Base-by-base conservation (phyloP, 1,140 invertebrate genomes). In the Drosophila insularis region DNA sequence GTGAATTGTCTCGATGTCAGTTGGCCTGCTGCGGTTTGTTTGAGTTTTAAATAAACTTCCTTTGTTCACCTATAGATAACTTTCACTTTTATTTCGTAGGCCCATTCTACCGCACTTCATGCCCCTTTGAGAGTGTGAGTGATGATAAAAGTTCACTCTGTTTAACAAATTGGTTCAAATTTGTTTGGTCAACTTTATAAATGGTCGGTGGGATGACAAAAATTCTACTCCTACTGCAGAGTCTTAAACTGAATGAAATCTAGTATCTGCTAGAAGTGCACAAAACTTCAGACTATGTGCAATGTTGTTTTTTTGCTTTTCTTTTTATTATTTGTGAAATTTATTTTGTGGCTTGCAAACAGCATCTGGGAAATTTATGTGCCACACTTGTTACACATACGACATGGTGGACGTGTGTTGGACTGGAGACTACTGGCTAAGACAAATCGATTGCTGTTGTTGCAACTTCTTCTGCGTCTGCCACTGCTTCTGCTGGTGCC, bases 361-460 rank as follows among this genome's bases (percentile, higher is more conserved):
- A 50, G 43, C 43, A 50, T 50, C 43, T 50, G 43, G 43, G 59
- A 39, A 69, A 85, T 85, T 86, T 85, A 86, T 85, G 81, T 78
- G 81, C 78, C 59, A 68, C 81, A 78, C 71, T 82, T 82, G 81
- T 81, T 86, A 81, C 81, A 81, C 78, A 86, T 78, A 82, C 80
- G 78, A 86, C 81, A 84, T 71, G 78, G 56, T 65, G 81, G 70
- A 81, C 74, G 78, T 68, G 70, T 58, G 60, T 68, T 63, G 50
- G 31, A 58, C 55, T 35, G 53, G 71, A 50, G 43, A 50, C 43
- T 50, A 50, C 43, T 50, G 43, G 63, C 80, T 35, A 82, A 86
- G 78, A 81, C 81, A 85, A 86, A 85, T 85, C 81, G 81, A 81
- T 81, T 78, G 62, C 67, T 63, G 67, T 71, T 65, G 56, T 40